Evolutionary conservation across 2,113 vertebrate species (phyloP).

Genomic region (Pristiophorus japonicus): DNA sequence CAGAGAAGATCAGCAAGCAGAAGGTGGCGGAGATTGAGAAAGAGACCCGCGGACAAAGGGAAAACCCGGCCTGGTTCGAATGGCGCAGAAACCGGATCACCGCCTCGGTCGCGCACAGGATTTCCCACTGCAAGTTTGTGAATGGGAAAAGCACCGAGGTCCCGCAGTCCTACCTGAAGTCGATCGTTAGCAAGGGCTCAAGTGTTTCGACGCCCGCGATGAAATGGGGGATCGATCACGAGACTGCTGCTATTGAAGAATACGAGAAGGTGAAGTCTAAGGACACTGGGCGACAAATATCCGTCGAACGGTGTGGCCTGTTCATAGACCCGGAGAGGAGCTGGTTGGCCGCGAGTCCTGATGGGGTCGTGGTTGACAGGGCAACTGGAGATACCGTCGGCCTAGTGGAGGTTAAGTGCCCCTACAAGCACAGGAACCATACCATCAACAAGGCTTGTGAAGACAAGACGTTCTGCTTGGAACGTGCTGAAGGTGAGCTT

Average conservation of each 20-base stretch:
- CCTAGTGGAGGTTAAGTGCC: constrained; percentile 74
- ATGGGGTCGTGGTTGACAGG: constrained; percentile 61
- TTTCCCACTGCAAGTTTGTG: constrained; percentile 59
- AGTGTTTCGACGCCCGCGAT: constrained; percentile 58
- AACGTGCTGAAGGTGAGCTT: constrained; percentile 48
- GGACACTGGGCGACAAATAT: constrained; percentile 43
- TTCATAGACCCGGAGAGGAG: constrained; percentile 57
- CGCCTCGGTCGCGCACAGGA: constrained; percentile 59
- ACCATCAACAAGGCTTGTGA: constrained; percentile 60
- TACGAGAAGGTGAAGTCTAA: constrained; percentile 58
- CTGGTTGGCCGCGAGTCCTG: constrained; percentile 73
- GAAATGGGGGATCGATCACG: constrained; percentile 65
- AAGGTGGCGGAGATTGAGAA: constrained; percentile 56
- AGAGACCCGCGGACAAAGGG: constrained; percentile 64
- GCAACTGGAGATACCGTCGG: constrained; percentile 50
- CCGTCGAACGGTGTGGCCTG: constrained; percentile 61
- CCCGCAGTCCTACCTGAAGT: constrained; percentile 60
- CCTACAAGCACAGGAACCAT: constrained; percentile 64
- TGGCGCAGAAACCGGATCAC: constrained; percentile 71
- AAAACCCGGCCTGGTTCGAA: constrained; percentile 61
- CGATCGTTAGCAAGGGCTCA: constrained; percentile 47
- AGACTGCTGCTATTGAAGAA: constrained; percentile 48
- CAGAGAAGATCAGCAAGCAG: not conserved
- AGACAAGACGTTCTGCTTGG: constrained; percentile 65
- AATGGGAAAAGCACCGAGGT: constrained; percentile 51